phyloP scores from a whole-genome alignment of 2,888 invertebrate species.

The Drosophila flavopinicola region DNA sequence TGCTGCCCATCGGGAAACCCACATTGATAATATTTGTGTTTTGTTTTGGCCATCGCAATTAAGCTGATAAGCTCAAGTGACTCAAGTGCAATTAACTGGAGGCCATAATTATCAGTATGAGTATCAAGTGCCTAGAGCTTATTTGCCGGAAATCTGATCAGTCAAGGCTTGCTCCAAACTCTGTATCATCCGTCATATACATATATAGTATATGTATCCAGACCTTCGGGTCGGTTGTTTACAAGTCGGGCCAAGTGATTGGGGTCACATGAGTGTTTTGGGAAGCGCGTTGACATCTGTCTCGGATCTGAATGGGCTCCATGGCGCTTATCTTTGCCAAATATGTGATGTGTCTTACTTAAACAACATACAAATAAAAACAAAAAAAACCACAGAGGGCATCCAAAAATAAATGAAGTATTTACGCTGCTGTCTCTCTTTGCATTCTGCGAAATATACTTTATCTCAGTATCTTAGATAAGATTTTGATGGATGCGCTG shows the following conservation, averaged over 20 bases:
- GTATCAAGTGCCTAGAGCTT: conserved; percentile 11
- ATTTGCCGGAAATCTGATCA: conserved; percentile 43
- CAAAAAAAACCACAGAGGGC: conserved; percentile 9
- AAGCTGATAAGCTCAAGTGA: conserved; percentile 18
- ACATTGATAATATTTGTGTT: background rate
- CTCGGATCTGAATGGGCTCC: conserved; percentile 17
- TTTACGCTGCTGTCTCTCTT: conserved; percentile 44
- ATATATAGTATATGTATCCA: background rate
- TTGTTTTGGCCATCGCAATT: conserved; percentile 5
- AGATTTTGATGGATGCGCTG: conserved; percentile 29
- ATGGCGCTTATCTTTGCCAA: conserved; percentile 35
- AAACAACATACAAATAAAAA: background rate
- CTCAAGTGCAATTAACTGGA: conserved; percentile 5
- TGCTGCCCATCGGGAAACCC: background rate
- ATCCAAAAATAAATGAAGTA: conserved; percentile 71
- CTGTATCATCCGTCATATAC: conserved; percentile 3
- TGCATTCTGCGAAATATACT: conserved; percentile 30
- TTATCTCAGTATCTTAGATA: conserved; percentile 41
- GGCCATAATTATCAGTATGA: conserved; percentile 1
- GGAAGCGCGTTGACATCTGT: conserved; percentile 29
- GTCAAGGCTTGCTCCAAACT: conserved; percentile 4
- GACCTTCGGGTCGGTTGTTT: conserved; percentile 24
- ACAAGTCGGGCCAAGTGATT: conserved; percentile 41
- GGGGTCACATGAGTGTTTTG: conserved; percentile 47
- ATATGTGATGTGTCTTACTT: conserved; percentile 42